A percentile compares a stretch with the other conserved stretches of the same genome.
phyloP scores from a whole-genome alignment of 92 coral and sea anemone genomes.

The Nematostella vectensis region DNA sequence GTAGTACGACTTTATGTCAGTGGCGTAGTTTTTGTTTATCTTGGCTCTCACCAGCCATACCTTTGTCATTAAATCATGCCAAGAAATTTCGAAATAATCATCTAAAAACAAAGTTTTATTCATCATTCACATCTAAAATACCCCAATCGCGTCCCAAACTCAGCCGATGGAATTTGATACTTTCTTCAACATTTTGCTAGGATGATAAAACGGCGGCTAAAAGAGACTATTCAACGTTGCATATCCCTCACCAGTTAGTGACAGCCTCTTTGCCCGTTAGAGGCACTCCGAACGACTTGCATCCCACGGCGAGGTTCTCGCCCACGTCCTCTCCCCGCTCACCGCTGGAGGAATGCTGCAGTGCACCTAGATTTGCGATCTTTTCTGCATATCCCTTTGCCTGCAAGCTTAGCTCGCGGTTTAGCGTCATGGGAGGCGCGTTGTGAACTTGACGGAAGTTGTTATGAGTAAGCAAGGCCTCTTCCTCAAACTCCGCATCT shows the following conservation, averaged over 20 bases:
- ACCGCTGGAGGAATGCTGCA: slow-evolving; percentile 49
- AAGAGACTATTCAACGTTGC: too few species aligned
- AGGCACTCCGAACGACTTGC: slow-evolving; percentile 48
- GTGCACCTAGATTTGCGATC: slow-evolving; percentile 52
- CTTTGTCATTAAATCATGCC: too few species aligned
- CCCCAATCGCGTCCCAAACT: too few species aligned
- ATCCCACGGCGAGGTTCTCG: slow-evolving; percentile 84
- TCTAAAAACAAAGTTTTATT: too few species aligned
- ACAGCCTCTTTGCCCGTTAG: slow-evolving; percentile 64
- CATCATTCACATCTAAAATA: too few species aligned
- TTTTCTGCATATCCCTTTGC: slow-evolving; percentile 65
- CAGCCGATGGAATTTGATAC: too few species aligned
- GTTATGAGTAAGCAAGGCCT: slow-evolving; percentile 58
- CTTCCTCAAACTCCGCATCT: slow-evolving; percentile 39
- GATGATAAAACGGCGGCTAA: too few species aligned
- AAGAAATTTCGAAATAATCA: too few species aligned
- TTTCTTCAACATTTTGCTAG: too few species aligned
- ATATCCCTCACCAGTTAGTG: slow-evolving; percentile 53
- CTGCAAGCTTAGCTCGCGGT: slow-evolving; percentile 35
- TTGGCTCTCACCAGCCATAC: too few species aligned
- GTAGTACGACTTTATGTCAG: too few species aligned
- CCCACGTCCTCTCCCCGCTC: slow-evolving; percentile 64
- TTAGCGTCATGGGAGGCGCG: slow-evolving; percentile 40
- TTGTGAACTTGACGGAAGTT: slow-evolving; percentile 59
- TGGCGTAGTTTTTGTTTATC: too few species aligned